phyloP scores from a whole-genome alignment of 2,113 vertebrate species.

The Oncorhynchus gorbuscha region DNA sequence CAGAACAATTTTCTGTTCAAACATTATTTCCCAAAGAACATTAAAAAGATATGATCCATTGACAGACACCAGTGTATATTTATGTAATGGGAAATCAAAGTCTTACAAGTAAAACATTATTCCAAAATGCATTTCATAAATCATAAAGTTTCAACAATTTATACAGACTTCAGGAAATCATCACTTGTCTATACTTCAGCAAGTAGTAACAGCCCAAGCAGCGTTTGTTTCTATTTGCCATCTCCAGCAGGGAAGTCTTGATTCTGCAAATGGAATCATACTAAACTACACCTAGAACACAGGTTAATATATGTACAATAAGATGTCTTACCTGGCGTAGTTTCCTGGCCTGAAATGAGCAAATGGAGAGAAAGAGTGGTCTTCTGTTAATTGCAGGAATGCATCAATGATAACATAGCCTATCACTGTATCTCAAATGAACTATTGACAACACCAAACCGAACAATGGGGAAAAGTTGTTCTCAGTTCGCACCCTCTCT shows the following conservation, averaged over 20 bases:
- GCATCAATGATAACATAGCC: conserved; percentile 58
- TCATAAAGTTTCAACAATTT: too few species aligned
- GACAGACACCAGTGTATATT: background rate
- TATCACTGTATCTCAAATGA: conserved; percentile 40
- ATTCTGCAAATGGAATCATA: too few species aligned
- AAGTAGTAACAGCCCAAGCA: background rate
- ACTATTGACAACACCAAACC: conserved; percentile 38
- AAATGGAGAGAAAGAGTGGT: conserved; percentile 29
- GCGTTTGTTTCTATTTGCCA: too few species aligned
- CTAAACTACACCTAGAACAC: background rate
- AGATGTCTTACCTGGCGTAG: conserved; percentile 62
- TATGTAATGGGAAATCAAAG: background rate
- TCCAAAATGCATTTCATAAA: too few species aligned
- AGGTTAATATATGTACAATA: background rate
- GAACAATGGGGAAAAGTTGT: conserved; percentile 18
- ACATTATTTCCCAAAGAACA: background rate
- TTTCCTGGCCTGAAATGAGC: conserved; percentile 39
- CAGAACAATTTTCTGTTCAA: background rate
- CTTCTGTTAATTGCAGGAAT: conserved; percentile 38
- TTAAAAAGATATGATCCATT: background rate
- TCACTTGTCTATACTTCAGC: background rate
- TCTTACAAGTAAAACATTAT: background rate
- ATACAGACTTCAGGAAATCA: background rate
- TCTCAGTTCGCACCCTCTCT: conserved; percentile 12
- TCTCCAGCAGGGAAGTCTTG: background rate